Evolutionary conservation across 2,888 invertebrate genomes (phyloP).

Genomic region (Camponotus fellah): DNA sequence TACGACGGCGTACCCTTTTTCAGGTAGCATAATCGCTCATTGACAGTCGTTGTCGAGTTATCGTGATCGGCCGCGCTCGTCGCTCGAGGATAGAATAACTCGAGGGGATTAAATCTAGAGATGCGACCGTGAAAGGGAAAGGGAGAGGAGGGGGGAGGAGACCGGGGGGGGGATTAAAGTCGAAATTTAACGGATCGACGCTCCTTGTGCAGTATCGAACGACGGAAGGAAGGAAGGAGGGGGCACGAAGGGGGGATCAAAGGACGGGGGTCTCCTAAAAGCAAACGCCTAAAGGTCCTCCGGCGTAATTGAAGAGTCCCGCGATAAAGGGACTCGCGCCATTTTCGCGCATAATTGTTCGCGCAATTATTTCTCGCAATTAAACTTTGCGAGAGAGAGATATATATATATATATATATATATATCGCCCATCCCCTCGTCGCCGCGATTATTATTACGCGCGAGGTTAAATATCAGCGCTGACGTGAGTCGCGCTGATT

Average conservation of each 20-base stretch:
- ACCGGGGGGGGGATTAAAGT: background rate
- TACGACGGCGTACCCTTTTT: constrained; percentile 28
- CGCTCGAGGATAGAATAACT: background rate
- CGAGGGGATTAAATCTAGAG: background rate
- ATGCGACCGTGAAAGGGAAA: background rate
- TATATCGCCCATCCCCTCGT: too few species aligned
- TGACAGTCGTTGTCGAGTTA: constrained; percentile 52
- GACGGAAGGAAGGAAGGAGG: background rate
- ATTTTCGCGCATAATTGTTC: constrained; percentile 34
- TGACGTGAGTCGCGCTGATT: constrained; percentile 8
- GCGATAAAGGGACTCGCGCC: constrained; percentile 23
- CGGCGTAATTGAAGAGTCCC: constrained; percentile 29
- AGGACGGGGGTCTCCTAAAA: background rate
- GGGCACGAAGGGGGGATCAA: background rate
- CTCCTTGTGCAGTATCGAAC: background rate
- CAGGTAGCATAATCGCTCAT: constrained; percentile 43
- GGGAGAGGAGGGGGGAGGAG: background rate
- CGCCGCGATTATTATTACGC: constrained; percentile 19
- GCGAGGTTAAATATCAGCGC: constrained; percentile 28
- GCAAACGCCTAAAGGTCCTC: background rate
- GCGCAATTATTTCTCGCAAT: constrained; percentile 47
- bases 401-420: too few species aligned
- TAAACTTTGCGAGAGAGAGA: constrained; percentile 7
- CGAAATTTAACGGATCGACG: constrained; percentile 27
- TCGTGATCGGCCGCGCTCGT: constrained; percentile 1